These are phyloP conservation scores for Sinocyclocheilus anophthalmus DNA, from an alignment of 2,113 vertebrate species.

Conservation along the genomic window DNA sequence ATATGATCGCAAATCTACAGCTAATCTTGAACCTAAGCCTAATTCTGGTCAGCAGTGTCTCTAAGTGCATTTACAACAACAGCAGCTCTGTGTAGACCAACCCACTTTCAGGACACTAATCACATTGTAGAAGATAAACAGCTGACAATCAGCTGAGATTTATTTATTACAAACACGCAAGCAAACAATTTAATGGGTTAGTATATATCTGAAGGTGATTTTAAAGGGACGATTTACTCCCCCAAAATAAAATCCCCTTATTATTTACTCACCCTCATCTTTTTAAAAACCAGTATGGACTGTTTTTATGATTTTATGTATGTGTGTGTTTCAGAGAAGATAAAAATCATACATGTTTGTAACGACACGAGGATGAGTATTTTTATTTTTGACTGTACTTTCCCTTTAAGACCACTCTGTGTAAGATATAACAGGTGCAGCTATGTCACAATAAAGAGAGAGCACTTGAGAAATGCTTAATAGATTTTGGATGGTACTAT, in stretches of 20 bases:
- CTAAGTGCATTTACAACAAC: background rate
- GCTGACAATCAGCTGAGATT: slow-evolving; percentile 32
- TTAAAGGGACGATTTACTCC: background rate
- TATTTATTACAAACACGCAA: background rate
- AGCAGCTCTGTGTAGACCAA: slow-evolving; percentile 15
- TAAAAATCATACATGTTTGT: background rate
- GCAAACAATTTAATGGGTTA: background rate
- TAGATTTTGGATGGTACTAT: background rate
- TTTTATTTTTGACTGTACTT: background rate
- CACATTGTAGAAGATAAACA: slow-evolving; percentile 35
- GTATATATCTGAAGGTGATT: background rate
- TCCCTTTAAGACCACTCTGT: background rate
- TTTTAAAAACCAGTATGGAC: background rate
- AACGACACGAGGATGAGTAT: background rate
- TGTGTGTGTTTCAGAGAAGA: background rate
- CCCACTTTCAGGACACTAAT: slow-evolving; percentile 13
- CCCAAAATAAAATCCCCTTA: background rate
- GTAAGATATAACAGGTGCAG: background rate
- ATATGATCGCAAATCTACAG: background rate
- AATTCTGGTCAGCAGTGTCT: background rate
- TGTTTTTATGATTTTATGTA: background rate
- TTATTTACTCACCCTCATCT: background rate
- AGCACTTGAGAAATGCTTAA: background rate
- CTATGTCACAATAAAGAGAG: background rate
- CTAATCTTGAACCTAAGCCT: background rate